These are phyloP conservation scores for Teleogryllus occipitalis DNA, from an alignment of 1,140 invertebrate genomes.

Conservation along the genomic window DNA sequence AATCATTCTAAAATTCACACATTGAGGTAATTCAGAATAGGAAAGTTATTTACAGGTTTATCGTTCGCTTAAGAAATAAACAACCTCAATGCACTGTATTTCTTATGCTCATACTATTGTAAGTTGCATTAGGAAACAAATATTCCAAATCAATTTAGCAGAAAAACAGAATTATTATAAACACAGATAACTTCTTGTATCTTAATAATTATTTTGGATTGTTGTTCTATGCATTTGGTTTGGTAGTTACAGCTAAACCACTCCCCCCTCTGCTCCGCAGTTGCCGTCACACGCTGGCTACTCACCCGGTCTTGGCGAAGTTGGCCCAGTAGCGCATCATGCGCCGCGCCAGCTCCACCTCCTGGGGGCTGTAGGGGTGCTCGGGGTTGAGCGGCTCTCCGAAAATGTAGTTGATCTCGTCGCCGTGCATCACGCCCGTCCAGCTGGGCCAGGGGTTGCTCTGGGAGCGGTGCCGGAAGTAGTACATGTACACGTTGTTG, in stretches of 20 bases:
- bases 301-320: slow-evolving; percentile 88
- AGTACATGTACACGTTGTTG: slow-evolving; percentile 91
- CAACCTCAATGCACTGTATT: too few species aligned
- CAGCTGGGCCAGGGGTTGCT: slow-evolving; percentile 88
- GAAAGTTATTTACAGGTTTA: too few species aligned
- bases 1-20: background rate
- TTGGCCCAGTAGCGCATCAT: slow-evolving; percentile 95
- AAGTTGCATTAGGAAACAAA: too few species aligned
- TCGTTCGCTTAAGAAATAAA: too few species aligned
- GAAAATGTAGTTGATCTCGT: slow-evolving; percentile 93
- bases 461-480: slow-evolving; percentile 80
- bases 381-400: slow-evolving; percentile 79
- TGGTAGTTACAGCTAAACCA: background rate
- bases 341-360: slow-evolving; percentile 68
- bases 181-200: too few species aligned
- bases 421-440: slow-evolving; percentile 93
- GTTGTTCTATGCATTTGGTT: too few species aligned
- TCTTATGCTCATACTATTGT: too few species aligned
- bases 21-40: too few species aligned
- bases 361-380: slow-evolving; percentile 68
- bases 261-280: background rate
- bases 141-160: too few species aligned
- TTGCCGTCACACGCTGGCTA: too few species aligned
- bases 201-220: too few species aligned
- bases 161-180: too few species aligned